Evolutionary conservation across 37 sponge, comb jelly and placozoan genomes (phyloP).

Genomic region (Haliclona indistincta): DNA sequence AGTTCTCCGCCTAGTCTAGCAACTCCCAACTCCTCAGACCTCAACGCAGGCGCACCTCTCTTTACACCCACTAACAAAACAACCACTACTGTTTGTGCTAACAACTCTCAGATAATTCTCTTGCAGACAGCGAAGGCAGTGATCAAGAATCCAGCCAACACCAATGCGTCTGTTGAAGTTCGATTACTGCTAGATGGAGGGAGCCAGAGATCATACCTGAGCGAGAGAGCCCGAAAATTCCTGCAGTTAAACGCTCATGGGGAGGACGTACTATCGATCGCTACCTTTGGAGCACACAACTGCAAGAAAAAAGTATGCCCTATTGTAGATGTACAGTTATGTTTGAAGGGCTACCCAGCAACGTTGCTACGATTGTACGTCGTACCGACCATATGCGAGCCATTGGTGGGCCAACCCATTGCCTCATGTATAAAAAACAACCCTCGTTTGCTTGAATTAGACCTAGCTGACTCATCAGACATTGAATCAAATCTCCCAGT

Average conservation of each 20-base stretch:
- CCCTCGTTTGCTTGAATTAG: conserved; percentile 17
- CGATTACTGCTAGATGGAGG: neutral
- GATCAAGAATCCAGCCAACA: neutral
- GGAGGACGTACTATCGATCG: neutral
- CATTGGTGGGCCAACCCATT: conserved; percentile 41
- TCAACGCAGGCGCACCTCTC: no score
- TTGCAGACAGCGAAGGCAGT: conserved; percentile 1
- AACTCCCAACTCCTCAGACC: no score
- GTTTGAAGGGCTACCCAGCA: neutral
- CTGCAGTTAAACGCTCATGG: neutral
- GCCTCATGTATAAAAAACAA: neutral
- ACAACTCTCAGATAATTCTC: neutral
- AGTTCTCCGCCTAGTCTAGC: no score
- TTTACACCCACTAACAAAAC: no score
- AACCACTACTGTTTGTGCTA: no score
- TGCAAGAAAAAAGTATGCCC: conserved; percentile 13
- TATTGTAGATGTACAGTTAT: conserved; percentile 19
- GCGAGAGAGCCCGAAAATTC: neutral
- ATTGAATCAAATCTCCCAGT: neutral
- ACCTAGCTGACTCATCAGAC: conserved; percentile 35
- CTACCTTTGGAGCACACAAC: conserved; percentile 18
- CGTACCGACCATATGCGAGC: conserved; percentile 52
- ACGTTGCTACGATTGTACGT: conserved; percentile 6
- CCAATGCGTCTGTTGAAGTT: neutral
- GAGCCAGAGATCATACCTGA: neutral